These are phyloP conservation scores for Luidia sarsii DNA, from an alignment of 53 echinoderm and acorn worm genomes.

Conservation along the genomic window DNA sequence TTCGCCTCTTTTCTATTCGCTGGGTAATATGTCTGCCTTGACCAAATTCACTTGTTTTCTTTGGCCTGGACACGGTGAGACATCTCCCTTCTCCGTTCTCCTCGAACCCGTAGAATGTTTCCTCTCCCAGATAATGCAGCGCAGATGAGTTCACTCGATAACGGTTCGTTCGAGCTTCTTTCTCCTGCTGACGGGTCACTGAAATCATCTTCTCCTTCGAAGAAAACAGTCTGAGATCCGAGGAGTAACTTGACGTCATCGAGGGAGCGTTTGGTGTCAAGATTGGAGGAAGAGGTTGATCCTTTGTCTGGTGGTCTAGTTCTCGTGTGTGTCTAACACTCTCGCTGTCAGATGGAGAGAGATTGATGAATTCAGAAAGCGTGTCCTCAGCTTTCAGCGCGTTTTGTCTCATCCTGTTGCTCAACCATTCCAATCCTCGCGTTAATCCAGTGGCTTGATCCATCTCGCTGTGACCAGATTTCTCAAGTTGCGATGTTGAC, in stretches of 20 bases:
- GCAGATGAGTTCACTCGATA: constrained; percentile 22
- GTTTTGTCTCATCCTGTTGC: constrained; percentile 30
- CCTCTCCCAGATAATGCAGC: constrained; percentile 34
- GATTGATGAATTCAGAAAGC: neutral
- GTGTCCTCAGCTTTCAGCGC: neutral
- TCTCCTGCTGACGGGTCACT: constrained; percentile 3
- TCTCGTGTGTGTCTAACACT: too few species aligned
- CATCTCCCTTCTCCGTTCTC: neutral
- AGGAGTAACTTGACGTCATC: neutral
- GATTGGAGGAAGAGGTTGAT: neutral
- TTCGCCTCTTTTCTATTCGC: constrained; percentile 13
- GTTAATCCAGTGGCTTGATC: neutral
- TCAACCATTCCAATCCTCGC: constrained; percentile 27
- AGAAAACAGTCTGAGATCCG: neutral
- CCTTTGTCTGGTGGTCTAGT: neutral
- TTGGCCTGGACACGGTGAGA: neutral
- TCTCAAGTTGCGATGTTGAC: neutral
- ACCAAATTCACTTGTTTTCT: constrained; percentile 2
- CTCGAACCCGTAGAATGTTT: constrained; percentile 18
- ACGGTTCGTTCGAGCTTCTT: constrained; percentile 9
- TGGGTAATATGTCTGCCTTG: constrained; percentile 14
- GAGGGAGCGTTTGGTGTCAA: neutral
- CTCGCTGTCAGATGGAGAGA: too few species aligned
- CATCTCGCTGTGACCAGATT: neutral
- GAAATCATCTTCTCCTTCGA: neutral